These are phyloP conservation scores for Todiramphus saurophagus DNA, from an alignment of 2,113 vertebrate genomes.

Conservation along the genomic window DNA sequence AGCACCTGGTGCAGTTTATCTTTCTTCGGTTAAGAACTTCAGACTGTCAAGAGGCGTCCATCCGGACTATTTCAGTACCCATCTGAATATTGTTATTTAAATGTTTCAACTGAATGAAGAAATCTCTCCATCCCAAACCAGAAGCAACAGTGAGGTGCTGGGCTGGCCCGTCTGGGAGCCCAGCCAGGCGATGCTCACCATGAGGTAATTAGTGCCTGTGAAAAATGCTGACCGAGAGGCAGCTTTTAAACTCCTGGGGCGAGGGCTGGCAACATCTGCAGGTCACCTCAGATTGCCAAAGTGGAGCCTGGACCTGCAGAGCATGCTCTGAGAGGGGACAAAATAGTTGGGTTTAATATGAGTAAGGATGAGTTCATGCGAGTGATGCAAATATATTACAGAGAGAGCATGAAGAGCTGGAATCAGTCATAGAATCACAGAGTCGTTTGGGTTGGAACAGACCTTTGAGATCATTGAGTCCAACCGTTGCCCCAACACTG, in stretches of 20 bases:
- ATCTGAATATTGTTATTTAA: background rate
- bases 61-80: rapidly evolving
- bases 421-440: background rate
- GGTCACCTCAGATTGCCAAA: background rate
- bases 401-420: background rate
- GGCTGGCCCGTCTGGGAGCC: background rate
- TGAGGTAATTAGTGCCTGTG: too few relatives aligned
- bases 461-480: background rate
- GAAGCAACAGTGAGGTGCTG: background rate
- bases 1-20: background rate
- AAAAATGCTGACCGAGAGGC: background rate
- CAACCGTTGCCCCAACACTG: background rate
- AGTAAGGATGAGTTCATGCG: background rate
- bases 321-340: background rate
- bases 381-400: background rate
- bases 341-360: background rate
- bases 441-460: background rate
- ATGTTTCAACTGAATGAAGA: background rate
- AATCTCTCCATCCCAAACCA: background rate
- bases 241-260: background rate
- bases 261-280: background rate
- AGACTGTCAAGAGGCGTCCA: background rate
- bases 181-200: too few relatives aligned
- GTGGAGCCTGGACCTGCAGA: background rate
- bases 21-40: background rate